Base-by-base conservation (phyloP, 2,797 vertebrate species). In the Cryptoprocta ferox region DNA sequence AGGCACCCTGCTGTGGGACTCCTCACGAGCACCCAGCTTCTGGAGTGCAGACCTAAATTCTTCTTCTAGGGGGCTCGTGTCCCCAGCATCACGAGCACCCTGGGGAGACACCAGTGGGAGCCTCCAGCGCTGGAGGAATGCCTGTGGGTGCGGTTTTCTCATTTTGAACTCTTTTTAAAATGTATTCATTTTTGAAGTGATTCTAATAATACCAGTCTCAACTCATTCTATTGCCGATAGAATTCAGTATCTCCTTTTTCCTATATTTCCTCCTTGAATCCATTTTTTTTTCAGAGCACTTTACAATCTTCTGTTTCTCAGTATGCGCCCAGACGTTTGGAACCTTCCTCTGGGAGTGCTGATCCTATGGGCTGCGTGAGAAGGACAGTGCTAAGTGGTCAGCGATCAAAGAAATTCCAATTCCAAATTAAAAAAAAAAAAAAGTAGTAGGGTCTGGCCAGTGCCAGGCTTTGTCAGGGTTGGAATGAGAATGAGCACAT, bases 241-340 rank as follows among this genome's bases (percentile, higher is more conserved):
- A 98, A 92, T 91, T 85, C 73, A 96, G 89, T 97, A 97, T 94
- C 98, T 97, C 65, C 39, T 93, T 76, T 95, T 94, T 19, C 96
- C 92, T 75, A 28, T 97, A 5, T 37, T 50, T 81, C 97, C 97
- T 98, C 97, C 98, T 98, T 97, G 97, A 95, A 92, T 90, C 89
- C 12, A 19, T n/a, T 97, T 98, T 56, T 45, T 97, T 97, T 97
- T 92, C 53, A 50, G 91, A 98, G 86, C 68, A 5, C 91, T 93
- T 94, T 59, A 94, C 65, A 84, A 78, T 61, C 68, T 94, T 91
- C 65, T 89, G 92, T 87, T 97, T 97, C 89, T 98, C 10, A 4
- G 96, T 82, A 76, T 68, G 79, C 84, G 71, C 95, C 13, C 0
- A 94, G 91, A 85, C 88, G 95, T 96, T 89, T 73, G 91, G 97